A percentile compares a stretch with the other conserved stretches of the same genome.
Evolutionary conservation across 2,888 invertebrate species (phyloP).

Genomic region (Bugulina stolonifera): DNA sequence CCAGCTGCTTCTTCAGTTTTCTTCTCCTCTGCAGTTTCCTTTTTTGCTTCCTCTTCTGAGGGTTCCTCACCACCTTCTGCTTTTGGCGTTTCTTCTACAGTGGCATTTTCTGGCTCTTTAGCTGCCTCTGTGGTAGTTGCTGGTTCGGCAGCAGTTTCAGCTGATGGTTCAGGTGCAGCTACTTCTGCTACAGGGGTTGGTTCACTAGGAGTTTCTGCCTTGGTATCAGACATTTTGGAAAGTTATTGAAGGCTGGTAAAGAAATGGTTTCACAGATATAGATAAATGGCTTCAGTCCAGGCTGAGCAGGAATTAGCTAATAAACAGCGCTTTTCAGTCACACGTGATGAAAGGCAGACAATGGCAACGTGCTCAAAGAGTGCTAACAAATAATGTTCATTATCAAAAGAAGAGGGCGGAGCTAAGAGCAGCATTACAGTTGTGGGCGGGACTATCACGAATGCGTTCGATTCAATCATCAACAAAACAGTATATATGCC

Average conservation of each 20-base stretch:
- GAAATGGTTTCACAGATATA: too few relatives aligned
- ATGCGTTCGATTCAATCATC: too few relatives aligned
- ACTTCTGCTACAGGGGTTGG: not conserved
- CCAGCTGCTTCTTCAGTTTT: not conserved
- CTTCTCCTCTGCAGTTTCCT: not conserved
- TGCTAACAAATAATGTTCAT: too few relatives aligned
- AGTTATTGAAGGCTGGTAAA: too few relatives aligned
- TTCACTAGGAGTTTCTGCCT: not conserved
- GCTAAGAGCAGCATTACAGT: too few relatives aligned
- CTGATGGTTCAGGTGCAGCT: not conserved
- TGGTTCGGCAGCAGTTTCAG: not conserved
- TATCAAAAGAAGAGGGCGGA: too few relatives aligned
- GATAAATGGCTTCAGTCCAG: too few relatives aligned
- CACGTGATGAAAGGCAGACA: not conserved
- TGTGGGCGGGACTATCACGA: too few relatives aligned
- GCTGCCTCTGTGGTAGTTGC: not conserved
- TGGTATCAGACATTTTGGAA: not conserved
- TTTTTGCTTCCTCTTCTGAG: not conserved
- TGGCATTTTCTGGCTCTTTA: not conserved
- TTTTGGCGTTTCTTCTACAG: not conserved
- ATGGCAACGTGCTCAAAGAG: too few relatives aligned
- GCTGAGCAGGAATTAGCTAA: too few relatives aligned
- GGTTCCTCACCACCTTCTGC: not conserved
- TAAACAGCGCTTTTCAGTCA: not conserved
- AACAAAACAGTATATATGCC: too few relatives aligned